These are phyloP conservation scores for Hirudo medicinalis DNA, from an alignment of 1,140 invertebrate genomes.

Conservation along the genomic window DNA sequence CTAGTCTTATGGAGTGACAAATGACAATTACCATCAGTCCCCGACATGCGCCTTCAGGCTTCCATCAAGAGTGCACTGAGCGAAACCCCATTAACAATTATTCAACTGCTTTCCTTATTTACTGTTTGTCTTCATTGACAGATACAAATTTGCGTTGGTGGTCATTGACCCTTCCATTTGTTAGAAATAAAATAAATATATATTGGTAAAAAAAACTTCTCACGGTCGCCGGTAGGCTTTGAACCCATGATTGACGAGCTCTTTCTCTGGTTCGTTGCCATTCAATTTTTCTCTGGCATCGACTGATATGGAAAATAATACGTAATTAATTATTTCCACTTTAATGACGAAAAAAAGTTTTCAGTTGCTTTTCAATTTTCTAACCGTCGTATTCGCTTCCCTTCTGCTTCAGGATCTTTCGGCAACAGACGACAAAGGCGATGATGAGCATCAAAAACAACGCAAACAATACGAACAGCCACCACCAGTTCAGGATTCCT, in stretches of 20 bases:
- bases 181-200: not conserved
- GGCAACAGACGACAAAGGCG: slow-evolving; percentile 20
- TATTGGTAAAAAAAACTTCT: not conserved
- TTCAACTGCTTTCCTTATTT: too few species aligned
- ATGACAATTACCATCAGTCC: too few species aligned
- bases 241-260: slow-evolving; percentile 11
- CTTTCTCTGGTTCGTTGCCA: slow-evolving; percentile 22
- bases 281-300: slow-evolving; percentile 18
- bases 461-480: slow-evolving; percentile 21
- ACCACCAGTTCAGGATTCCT: slow-evolving; percentile 14
- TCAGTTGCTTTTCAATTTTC: not conserved
- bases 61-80: too few species aligned
- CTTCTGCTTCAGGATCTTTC: slow-evolving; percentile 15
- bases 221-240: slow-evolving; percentile 20
- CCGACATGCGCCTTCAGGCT: too few species aligned
- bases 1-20: too few species aligned
- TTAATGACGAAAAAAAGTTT: too few species aligned
- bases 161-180: too few species aligned
- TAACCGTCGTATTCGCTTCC: slow-evolving; percentile 20
- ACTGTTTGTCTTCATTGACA: too few species aligned
- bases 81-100: too few species aligned
- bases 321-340: not conserved
- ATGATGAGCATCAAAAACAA: slow-evolving; percentile 20
- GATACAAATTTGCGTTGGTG: too few species aligned
- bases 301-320: slow-evolving; percentile 12